A percentile compares a stretch with the other conserved stretches of the same genome.
Conservation (phyloP, 2,113 vertebrate species). For the Fukomys damarensis region DNA sequence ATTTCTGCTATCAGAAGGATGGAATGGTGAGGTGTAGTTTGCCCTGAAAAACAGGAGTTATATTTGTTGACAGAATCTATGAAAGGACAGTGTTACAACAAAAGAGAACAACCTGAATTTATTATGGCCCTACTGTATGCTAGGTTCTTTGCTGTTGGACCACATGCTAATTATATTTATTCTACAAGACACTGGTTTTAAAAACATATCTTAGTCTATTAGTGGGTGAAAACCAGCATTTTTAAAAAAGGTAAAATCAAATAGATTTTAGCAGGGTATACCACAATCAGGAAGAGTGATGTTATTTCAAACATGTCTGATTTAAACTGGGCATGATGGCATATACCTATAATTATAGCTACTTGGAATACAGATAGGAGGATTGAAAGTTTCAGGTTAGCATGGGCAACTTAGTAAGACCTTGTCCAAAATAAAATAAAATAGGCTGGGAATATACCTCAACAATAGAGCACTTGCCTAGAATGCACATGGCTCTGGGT, state of each 20-base stretch:
- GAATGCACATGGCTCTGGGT: neutral
- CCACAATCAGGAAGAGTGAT: neutral
- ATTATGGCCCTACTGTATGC: neutral
- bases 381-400: neutral
- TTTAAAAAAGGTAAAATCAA: neutral
- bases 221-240: neutral
- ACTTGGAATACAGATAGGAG: neutral
- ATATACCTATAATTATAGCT: neutral
- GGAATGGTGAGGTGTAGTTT: neutral
- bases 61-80: neutral
- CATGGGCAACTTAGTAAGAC: neutral
- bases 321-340: neutral
- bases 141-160: neutral
- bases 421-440: neutral
- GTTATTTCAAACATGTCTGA: neutral
- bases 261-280: neutral
- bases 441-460: neutral
- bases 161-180: neutral
- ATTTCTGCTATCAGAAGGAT: neutral
- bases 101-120: neutral
- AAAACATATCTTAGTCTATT: conserved; percentile 12
- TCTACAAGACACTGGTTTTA: neutral
- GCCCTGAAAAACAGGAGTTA: neutral
- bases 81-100: neutral
- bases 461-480: neutral